Percentiles rank a stretch among this genome's conserved stretches.
Evolutionary conservation across 1,140 invertebrate species (phyloP).

Genomic region (Cherax destructor): DNA sequence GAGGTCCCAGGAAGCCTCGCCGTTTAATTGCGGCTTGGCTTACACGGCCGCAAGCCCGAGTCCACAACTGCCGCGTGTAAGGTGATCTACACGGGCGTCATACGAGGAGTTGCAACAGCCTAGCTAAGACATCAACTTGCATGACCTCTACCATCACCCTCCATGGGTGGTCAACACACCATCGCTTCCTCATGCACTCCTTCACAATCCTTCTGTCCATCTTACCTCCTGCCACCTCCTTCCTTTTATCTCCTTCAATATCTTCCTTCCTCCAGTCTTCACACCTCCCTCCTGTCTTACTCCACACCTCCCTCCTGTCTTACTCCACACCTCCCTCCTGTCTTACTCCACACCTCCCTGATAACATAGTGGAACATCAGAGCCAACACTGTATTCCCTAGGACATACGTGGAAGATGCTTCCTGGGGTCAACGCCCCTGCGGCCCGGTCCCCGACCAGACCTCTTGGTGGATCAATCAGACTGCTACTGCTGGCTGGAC

Average conservation of each 20-base stretch:
- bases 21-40: slow-evolving; percentile 54
- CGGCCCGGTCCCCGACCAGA: too few relatives aligned
- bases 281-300: not conserved
- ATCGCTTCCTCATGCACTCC: not conserved
- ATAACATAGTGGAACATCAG: too few relatives aligned
- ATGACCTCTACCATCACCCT: not conserved
- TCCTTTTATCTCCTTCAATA: not conserved
- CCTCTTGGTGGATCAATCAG: too few relatives aligned
- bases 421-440: too few relatives aligned
- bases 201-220: not conserved
- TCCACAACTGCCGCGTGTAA: slow-evolving; percentile 56
- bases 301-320: not conserved
- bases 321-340: not conserved
- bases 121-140: not conserved
- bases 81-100: slow-evolving; percentile 34
- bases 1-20: slow-evolving; percentile 18
- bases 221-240: not conserved
- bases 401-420: too few relatives aligned
- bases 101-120: not conserved
- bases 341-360: not conserved
- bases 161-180: not conserved
- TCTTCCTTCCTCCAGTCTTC: not conserved
- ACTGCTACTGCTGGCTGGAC: too few relatives aligned
- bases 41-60: slow-evolving; percentile 45
- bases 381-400: too few relatives aligned